Percentiles rank a stretch among this genome's conserved stretches.
These are phyloP conservation scores for Drosophila lowei DNA, from an alignment of 1,140 invertebrate species.

Conservation along the genomic window DNA sequence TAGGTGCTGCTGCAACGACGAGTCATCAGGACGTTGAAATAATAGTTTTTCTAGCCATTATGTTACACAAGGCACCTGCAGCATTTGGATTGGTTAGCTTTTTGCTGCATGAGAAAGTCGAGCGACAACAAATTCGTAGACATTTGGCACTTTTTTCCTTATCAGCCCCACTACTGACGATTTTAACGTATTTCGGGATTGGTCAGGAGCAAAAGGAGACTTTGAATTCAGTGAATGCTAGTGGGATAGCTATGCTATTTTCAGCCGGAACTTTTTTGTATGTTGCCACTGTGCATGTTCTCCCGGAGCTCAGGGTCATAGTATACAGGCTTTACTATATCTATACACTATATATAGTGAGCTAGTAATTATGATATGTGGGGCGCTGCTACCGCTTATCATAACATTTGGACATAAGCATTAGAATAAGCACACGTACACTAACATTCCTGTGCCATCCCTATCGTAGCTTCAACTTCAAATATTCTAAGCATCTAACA, in stretches of 20 bases:
- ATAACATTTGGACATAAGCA: slow-evolving; percentile 97
- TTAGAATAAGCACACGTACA: slow-evolving; percentile 80
- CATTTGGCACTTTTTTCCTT: slow-evolving; percentile 97
- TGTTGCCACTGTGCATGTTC: slow-evolving; percentile 98
- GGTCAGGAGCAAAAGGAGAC: slow-evolving; percentile 91
- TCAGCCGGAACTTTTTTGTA: slow-evolving; percentile 99
- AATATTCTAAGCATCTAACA: too few species aligned
- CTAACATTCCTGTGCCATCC: too few species aligned
- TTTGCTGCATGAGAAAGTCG: slow-evolving; percentile 96
- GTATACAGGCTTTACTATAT: slow-evolving; percentile 85
- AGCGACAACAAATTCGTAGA: slow-evolving; percentile 90
- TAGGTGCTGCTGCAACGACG: slow-evolving; percentile 97
- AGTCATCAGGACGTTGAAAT: slow-evolving; percentile 97
- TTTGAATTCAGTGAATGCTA: slow-evolving; percentile 94
- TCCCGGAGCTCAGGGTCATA: slow-evolving; percentile 91
- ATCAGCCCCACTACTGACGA: slow-evolving; percentile 94
- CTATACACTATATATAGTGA: too few species aligned
- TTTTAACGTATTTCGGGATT: slow-evolving; percentile 97
- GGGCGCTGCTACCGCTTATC: slow-evolving; percentile 87
- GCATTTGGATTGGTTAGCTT: slow-evolving; percentile 99
- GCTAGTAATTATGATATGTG: slow-evolving; percentile 89
- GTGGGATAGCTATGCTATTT: slow-evolving; percentile 97
- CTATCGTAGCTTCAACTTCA: too few species aligned
- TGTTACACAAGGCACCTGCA: slow-evolving; percentile 99
- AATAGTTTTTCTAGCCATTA: slow-evolving; percentile 99